Evolutionary conservation across 1,140 invertebrate genomes (phyloP), one percentile per base, ranked within the genome.

Genomic region (Macrocentrus cingulum): DNA sequence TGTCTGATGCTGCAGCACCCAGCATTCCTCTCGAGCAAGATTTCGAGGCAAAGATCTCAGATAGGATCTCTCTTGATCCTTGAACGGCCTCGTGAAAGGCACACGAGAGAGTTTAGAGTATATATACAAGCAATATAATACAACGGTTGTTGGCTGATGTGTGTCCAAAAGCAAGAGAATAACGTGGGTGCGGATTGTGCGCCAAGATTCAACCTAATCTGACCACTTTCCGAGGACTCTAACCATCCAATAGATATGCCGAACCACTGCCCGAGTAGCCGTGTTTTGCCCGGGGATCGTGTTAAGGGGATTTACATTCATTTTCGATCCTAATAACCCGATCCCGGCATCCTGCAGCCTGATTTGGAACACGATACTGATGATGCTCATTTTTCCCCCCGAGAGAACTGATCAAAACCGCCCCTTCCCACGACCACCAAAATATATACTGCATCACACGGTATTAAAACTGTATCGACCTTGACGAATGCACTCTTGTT

Each of bases 261-360:
- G 74, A 49, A 56, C 56, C 48, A 29, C 54, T 56, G 29, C 56
- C 62, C 71, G 77, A 74, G 77, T 80, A 80, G 77, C 77, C 71
- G 74, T 78, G 76, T 80, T 79, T 80, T 79, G 73, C 66, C 70
- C 66, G 66, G 70, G 75, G 76, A 78, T 80, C 77, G 74, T 79
- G 76, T 80, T 80, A 80, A 80, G 76, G 74, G 76, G 76, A 80
- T 80, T 80, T 80, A 80, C 77, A 80, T 80, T 80, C 75, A 77
- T 79, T 80, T 78, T 69, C 69, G 79, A 78, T 75, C 76, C 76
- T 61, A 79, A 80, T 80, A 80, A 79, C 76, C 76, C 70, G 76
- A 78, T 74, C 72, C 73, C 70, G 68, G 58, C 73, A 78, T 76
- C 72, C 69, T 69, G 60, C 59, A 57, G 62, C 63, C 67, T 66